Conservation (phyloP, 2,797 vertebrate genomes). For the Etheostoma nigrum region DNA sequence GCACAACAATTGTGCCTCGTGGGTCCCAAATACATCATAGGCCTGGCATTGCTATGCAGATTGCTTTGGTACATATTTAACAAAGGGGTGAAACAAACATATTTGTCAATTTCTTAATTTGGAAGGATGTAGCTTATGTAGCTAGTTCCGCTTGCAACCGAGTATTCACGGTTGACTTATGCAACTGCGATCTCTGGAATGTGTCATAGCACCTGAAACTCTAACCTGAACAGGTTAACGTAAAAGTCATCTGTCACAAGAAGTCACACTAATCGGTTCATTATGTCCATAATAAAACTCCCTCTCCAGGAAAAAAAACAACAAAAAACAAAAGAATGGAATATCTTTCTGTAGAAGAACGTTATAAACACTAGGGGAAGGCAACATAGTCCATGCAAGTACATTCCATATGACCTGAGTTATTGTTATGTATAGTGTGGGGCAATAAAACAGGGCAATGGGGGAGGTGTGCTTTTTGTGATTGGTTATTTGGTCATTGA, state of each 20-base stretch:
- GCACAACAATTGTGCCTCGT: constrained; percentile 34
- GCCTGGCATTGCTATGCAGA: constrained; percentile 24
- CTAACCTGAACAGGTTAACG: constrained; percentile 55
- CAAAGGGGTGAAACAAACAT: constrained; percentile 41
- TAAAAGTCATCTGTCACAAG: constrained; percentile 35
- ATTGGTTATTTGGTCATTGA: constrained; percentile 80
- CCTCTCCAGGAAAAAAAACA: constrained; percentile 65
- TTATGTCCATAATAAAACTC: constrained; percentile 70
- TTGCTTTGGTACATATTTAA: constrained; percentile 74
- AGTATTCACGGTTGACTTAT: constrained; percentile 33
- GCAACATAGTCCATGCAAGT: constrained; percentile 87
- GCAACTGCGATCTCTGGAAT: constrained; percentile 71
- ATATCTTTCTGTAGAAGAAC: constrained; percentile 81
- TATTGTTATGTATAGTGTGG: constrained; percentile 82
- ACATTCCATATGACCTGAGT: constrained; percentile 97
- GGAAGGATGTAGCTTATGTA: constrained; percentile 53
- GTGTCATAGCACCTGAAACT: constrained; percentile 70
- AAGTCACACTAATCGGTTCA: constrained; percentile 33
- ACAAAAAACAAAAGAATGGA: constrained; percentile 79
- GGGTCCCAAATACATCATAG: constrained; percentile 29
- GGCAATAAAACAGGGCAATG: constrained; percentile 86
- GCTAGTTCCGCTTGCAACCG: constrained; percentile 38
- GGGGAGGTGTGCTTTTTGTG: constrained; percentile 85
- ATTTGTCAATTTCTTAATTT: constrained; percentile 32
- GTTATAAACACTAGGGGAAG: constrained; percentile 86